These are phyloP conservation scores for Tiphia femorata DNA, from an alignment of 2,888 invertebrate species.

Conservation along the genomic window DNA sequence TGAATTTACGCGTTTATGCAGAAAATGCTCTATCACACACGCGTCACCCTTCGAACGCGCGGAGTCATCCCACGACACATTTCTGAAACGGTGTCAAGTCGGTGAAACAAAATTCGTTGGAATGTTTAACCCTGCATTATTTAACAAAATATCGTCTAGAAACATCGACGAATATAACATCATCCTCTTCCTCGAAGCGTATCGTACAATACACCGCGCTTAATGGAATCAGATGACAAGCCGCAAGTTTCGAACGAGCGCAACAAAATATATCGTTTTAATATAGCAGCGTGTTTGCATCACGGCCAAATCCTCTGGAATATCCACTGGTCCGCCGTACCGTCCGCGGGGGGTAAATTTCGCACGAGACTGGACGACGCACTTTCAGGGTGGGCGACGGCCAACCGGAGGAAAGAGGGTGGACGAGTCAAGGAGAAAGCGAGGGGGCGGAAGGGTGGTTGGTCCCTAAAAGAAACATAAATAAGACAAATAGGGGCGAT, in stretches of 20 bases:
- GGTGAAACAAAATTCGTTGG: too few species aligned
- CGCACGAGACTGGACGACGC: constrained; percentile 35
- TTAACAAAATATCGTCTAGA: too few species aligned
- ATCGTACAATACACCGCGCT: too few species aligned
- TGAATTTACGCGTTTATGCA: constrained; percentile 52
- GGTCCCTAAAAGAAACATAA: constrained; percentile 67
- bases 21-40: constrained; percentile 55
- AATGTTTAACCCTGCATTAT: too few species aligned
- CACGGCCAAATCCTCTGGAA: constrained; percentile 56
- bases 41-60: too few species aligned
- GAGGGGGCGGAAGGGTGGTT: constrained; percentile 20
- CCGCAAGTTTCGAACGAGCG: too few species aligned
- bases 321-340: constrained; percentile 46
- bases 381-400: constrained; percentile 51
- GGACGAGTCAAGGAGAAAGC: constrained; percentile 5
- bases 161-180: too few species aligned
- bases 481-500: constrained; percentile 68
- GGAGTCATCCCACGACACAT: too few species aligned
- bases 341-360: constrained; percentile 39
- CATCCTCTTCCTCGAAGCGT: too few species aligned
- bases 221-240: too few species aligned
- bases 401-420: constrained; percentile 36
- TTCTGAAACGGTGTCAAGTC: too few species aligned
- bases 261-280: constrained; percentile 62
- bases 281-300: constrained; percentile 58